These are phyloP conservation scores for Caenorhabditis latens DNA, from an alignment of 1,140 invertebrate species.

Conservation along the genomic window DNA sequence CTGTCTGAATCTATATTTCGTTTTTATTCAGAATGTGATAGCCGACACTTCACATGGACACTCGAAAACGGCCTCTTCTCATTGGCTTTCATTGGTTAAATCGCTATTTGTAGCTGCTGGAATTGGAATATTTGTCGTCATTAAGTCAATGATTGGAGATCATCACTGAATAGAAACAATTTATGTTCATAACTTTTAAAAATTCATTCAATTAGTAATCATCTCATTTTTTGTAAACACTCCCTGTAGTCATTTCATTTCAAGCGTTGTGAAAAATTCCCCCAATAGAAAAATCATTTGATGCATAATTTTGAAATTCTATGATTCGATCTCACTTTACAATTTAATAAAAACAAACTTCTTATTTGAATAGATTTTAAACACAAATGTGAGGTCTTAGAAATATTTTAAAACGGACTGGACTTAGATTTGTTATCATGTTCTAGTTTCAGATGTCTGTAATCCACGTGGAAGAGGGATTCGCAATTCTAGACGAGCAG, in stretches of 20 bases:
- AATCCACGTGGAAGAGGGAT: slow-evolving; percentile 11
- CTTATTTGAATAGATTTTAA: neutral
- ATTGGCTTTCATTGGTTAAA: slow-evolving; percentile 60
- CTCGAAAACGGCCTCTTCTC: neutral
- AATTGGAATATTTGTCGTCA: slow-evolving; percentile 66
- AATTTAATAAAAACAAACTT: neutral
- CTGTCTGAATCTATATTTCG: neutral
- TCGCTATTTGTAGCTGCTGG: slow-evolving; percentile 64
- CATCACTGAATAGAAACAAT: slow-evolving; percentile 10
- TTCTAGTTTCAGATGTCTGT: neutral
- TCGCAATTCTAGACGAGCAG: slow-evolving; percentile 62
- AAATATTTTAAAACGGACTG: neutral
- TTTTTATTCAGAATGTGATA: slow-evolving; percentile 5
- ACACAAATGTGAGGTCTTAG: neutral
- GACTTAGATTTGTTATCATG: neutral
- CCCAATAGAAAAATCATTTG: neutral
- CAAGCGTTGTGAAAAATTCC: neutral
- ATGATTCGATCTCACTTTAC: slow-evolving; percentile 9
- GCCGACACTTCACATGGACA: slow-evolving; percentile 37
- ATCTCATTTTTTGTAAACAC: neutral
- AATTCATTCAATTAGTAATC: neutral
- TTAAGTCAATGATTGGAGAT: slow-evolving; percentile 22
- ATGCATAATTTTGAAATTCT: slow-evolving; percentile 25
- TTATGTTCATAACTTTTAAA: neutral
- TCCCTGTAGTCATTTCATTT: slow-evolving; percentile 49